Conservation (phyloP, 2,888 invertebrate genomes). For the Drosophila affinis region DNA sequence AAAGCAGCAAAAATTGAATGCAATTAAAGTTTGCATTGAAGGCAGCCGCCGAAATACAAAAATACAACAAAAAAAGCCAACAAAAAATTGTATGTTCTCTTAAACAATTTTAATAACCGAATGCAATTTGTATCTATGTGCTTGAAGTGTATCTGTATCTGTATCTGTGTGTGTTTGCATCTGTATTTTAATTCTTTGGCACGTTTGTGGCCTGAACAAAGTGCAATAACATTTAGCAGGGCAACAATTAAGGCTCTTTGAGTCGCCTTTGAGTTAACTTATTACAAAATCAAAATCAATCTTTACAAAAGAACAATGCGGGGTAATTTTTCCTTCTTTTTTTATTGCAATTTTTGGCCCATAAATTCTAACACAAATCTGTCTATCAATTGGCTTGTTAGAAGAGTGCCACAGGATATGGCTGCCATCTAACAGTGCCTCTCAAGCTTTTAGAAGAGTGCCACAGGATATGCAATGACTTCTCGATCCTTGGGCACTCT, state of each 20-base stretch:
- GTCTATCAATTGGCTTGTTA: too few relatives aligned
- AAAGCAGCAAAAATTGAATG: slow-evolving; percentile 63
- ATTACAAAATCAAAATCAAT: slow-evolving; percentile 7
- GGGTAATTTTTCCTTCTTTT: not conserved
- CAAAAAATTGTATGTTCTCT: slow-evolving; percentile 56
- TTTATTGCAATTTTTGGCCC: not conserved
- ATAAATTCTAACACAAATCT: too few relatives aligned
- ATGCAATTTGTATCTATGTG: slow-evolving; percentile 58
- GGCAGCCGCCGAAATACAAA: slow-evolving; percentile 44
- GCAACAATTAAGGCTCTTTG: slow-evolving; percentile 12
- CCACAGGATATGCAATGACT: too few relatives aligned
- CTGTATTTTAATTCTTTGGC: slow-evolving; percentile 23
- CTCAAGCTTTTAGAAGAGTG: too few relatives aligned
- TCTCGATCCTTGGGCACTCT: too few relatives aligned
- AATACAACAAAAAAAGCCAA: slow-evolving; percentile 2
- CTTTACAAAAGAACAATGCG: slow-evolving; percentile 5
- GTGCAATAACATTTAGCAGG: slow-evolving; percentile 33
- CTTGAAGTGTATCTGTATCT: not conserved
- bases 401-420: too few relatives aligned
- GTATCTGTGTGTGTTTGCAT: slow-evolving; percentile 9
- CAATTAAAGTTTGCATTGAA: slow-evolving; percentile 79
- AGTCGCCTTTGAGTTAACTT: not conserved
- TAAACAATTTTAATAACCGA: slow-evolving; percentile 70
- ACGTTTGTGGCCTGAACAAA: slow-evolving; percentile 34
- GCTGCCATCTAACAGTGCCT: too few relatives aligned